Percentiles rank a stretch among this genome's conserved stretches.
Conservation (phyloP, 2,888 invertebrate genomes). For the Lapara coniferarum region DNA sequence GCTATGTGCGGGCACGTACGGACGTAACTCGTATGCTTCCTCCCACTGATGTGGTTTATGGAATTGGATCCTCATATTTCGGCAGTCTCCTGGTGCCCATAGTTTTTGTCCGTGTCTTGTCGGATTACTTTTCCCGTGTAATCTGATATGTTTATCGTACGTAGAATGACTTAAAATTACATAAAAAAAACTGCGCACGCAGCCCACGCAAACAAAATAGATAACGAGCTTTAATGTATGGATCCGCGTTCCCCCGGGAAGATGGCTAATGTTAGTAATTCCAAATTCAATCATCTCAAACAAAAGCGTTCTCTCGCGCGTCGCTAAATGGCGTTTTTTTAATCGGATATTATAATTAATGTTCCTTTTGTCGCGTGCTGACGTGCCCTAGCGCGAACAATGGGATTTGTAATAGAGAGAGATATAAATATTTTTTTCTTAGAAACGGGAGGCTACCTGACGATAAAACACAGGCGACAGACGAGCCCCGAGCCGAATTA, state of each 20-base stretch:
- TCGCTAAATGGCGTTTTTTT: slow-evolving; percentile 82
- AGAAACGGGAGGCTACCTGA: slow-evolving; percentile 80
- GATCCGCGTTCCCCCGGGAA: slow-evolving; percentile 58
- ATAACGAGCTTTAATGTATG: slow-evolving; percentile 56
- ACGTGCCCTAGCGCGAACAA: slow-evolving; percentile 82
- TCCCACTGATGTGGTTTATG: slow-evolving; percentile 81
- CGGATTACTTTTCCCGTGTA: slow-evolving; percentile 65
- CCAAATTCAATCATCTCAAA: slow-evolving; percentile 82
- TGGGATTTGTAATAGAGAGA: slow-evolving; percentile 81
- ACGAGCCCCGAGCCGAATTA: slow-evolving; percentile 69
- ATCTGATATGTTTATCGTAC: slow-evolving; percentile 69
- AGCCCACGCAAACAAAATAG: slow-evolving; percentile 56
- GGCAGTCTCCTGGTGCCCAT: slow-evolving; percentile 77
- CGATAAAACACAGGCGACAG: slow-evolving; percentile 79
- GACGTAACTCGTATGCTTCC: slow-evolving; percentile 79
- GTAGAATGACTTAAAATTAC: slow-evolving; percentile 45
- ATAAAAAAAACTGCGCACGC: slow-evolving; percentile 49
- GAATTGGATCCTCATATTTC: slow-evolving; percentile 82
- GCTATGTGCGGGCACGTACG: slow-evolving; percentile 81
- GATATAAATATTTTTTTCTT: slow-evolving; percentile 81
- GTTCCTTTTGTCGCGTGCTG: slow-evolving; percentile 84
- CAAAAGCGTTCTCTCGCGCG: slow-evolving; percentile 78
- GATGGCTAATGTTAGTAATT: slow-evolving; percentile 77
- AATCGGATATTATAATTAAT: slow-evolving; percentile 85
- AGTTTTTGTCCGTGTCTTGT: slow-evolving; percentile 71